These are phyloP conservation scores for Malurus cyaneus DNA, from an alignment of 2,113 vertebrate genomes.

Conservation along the genomic window DNA sequence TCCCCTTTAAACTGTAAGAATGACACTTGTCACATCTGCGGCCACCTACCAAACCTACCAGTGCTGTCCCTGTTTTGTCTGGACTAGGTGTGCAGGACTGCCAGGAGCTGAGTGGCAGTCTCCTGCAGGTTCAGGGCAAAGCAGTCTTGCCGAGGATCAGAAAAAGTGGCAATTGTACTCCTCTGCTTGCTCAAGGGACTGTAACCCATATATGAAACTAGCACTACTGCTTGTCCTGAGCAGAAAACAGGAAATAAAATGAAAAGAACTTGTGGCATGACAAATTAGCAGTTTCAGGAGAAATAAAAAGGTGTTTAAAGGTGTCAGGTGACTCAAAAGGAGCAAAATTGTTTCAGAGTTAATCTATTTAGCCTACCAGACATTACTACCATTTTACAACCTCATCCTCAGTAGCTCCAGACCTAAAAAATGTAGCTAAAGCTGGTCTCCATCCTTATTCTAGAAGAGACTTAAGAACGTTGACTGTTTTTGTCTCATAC, in stretches of 20 bases:
- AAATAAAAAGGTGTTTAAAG: background rate
- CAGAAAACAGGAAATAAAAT: background rate
- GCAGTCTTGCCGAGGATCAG: background rate
- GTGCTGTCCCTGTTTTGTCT: background rate
- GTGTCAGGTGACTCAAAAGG: background rate
- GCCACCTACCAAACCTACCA: accelerated
- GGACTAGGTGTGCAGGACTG: background rate
- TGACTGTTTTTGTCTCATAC: background rate
- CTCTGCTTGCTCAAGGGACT: background rate
- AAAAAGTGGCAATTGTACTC: background rate
- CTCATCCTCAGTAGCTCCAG: background rate
- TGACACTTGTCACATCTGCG: background rate
- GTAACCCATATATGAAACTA: background rate
- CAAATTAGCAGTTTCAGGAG: background rate
- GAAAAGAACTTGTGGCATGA: background rate
- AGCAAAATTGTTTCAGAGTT: background rate
- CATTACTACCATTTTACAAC: background rate
- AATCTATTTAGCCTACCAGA: background rate
- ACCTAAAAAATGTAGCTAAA: background rate
- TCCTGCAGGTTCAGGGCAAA: background rate
- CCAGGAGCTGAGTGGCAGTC: background rate
- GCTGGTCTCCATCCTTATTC: background rate
- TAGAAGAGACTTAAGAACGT: background rate
- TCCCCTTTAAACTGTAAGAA: background rate
- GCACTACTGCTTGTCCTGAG: background rate